A percentile compares a stretch with the other conserved stretches of the same genome.
These are phyloP conservation scores for Chironomus striatipennis DNA, from an alignment of 1,140 invertebrate species.

Conservation along the genomic window DNA sequence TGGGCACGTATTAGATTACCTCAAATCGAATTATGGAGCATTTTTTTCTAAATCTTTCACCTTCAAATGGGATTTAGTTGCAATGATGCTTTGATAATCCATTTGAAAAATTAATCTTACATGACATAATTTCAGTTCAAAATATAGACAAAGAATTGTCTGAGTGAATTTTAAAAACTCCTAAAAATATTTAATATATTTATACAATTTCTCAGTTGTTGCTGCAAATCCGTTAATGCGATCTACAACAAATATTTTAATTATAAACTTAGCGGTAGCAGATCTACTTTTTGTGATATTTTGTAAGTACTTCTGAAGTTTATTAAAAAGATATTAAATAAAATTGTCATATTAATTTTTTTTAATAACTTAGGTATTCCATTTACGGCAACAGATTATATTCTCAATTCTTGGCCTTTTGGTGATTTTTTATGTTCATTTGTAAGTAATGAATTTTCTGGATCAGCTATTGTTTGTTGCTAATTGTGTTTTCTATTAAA, in stretches of 20 bases:
- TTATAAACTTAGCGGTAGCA: conserved; percentile 79
- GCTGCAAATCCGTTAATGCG: conserved; percentile 82
- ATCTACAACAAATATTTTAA: conserved; percentile 86
- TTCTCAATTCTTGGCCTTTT: conserved; percentile 82
- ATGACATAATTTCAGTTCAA: too few species aligned
- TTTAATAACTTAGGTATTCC: conserved; percentile 48
- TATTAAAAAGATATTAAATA: background rate
- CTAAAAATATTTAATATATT: too few species aligned
- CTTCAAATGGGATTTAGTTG: too few species aligned
- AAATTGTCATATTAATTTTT: background rate
- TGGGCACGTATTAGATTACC: too few species aligned
- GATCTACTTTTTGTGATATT: conserved; percentile 92
- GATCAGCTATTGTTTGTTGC: conserved; percentile 31
- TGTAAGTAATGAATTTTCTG: conserved; percentile 46
- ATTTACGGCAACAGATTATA: conserved; percentile 72
- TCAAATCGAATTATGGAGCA: too few species aligned
- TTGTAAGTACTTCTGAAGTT: conserved; percentile 65
- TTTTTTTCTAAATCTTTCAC: too few species aligned
- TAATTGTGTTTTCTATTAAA: background rate
- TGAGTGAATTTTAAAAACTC: too few species aligned
- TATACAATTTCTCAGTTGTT: conserved; percentile 61
- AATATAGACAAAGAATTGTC: too few species aligned
- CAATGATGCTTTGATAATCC: too few species aligned
- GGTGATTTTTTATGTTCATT: conserved; percentile 85
- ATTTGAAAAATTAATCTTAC: too few species aligned